Evolutionary conservation across 2,113 vertebrate species (phyloP).

Genomic region (Mustela nigripes): DNA sequence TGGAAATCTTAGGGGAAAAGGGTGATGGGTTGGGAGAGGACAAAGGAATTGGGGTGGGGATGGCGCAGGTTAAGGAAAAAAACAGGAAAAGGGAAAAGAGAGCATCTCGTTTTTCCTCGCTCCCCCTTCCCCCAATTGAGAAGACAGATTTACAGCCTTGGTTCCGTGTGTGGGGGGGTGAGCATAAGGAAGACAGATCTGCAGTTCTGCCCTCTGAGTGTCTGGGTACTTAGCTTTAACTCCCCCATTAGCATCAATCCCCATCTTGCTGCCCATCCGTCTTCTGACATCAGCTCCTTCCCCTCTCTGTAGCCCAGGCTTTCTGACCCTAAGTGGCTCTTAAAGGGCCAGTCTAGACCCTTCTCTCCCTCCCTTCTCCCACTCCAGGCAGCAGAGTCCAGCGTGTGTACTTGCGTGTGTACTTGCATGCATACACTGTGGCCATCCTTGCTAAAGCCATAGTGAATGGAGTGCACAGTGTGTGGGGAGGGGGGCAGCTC

Average conservation of each 20-base stretch:
- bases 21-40: slow-evolving; percentile 28
- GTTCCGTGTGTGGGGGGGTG: slow-evolving; percentile 51
- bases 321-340: slow-evolving; percentile 85
- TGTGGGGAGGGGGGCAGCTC: background rate
- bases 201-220: slow-evolving; percentile 83
- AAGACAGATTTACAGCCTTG: slow-evolving; percentile 82
- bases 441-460: slow-evolving; percentile 3
- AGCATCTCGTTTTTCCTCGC: slow-evolving; percentile 55
- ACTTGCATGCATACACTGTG: background rate
- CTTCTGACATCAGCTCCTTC: slow-evolving; percentile 86
- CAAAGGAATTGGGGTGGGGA: slow-evolving; percentile 58
- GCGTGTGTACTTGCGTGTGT: too few relatives aligned
- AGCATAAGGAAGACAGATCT: slow-evolving; percentile 85
- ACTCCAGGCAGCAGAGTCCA: background rate
- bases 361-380: slow-evolving; percentile 45
- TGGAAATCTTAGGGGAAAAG: slow-evolving; percentile 47
- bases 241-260: slow-evolving; percentile 86
- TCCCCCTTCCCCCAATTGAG: slow-evolving; percentile 73
- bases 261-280: slow-evolving; percentile 83
- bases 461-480: background rate
- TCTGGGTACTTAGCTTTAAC: slow-evolving; percentile 85
- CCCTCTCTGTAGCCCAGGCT: slow-evolving; percentile 79
- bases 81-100: slow-evolving; percentile 67
- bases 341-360: slow-evolving; percentile 81
- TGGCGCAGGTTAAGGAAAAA: background rate